These are phyloP conservation scores for Elegia similella DNA, from an alignment of 2,888 invertebrate genomes.

Conservation along the genomic window DNA sequence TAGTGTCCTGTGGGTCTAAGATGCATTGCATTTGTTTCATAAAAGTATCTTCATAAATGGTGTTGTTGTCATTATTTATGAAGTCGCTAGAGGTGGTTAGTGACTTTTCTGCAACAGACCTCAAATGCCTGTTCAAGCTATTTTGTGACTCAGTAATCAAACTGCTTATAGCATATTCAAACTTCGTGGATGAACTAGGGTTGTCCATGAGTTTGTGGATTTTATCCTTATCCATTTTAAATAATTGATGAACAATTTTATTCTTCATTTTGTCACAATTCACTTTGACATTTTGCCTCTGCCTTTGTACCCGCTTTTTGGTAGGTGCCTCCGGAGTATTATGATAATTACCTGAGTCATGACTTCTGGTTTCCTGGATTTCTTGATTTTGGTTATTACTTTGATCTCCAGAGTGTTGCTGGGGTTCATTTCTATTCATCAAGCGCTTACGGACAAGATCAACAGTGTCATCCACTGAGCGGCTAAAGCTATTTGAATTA, in stretches of 20 bases:
- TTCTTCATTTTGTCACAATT: slow-evolving; percentile 72
- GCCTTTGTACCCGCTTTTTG: slow-evolving; percentile 49
- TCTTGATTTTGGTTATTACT: slow-evolving; percentile 33
- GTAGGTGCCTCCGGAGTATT: slow-evolving; percentile 45
- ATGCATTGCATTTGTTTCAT: slow-evolving; percentile 85
- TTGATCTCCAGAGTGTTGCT: slow-evolving; percentile 34
- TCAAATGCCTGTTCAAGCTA: slow-evolving; percentile 66
- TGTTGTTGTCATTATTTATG: slow-evolving; percentile 82
- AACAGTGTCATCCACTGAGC: slow-evolving; percentile 72
- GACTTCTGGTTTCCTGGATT: slow-evolving; percentile 34
- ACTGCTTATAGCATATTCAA: slow-evolving; percentile 76
- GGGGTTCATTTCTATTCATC: slow-evolving; percentile 58
- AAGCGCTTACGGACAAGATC: slow-evolving; percentile 64
- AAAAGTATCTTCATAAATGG: slow-evolving; percentile 88
- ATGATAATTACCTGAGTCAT: slow-evolving; percentile 27
- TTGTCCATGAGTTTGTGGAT: slow-evolving; percentile 75
- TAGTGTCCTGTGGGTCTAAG: slow-evolving; percentile 80
- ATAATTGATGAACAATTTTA: slow-evolving; percentile 74
- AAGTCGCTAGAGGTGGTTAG: slow-evolving; percentile 63
- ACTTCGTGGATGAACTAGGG: slow-evolving; percentile 74
- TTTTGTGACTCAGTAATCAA: slow-evolving; percentile 76
- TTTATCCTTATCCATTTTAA: slow-evolving; percentile 76
- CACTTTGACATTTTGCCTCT: slow-evolving; percentile 44
- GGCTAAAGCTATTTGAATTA: slow-evolving; percentile 63
- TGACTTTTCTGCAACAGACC: slow-evolving; percentile 74